phyloP scores from a whole-genome alignment of 2,888 invertebrate species.

The Lydus trimaculatus region DNA sequence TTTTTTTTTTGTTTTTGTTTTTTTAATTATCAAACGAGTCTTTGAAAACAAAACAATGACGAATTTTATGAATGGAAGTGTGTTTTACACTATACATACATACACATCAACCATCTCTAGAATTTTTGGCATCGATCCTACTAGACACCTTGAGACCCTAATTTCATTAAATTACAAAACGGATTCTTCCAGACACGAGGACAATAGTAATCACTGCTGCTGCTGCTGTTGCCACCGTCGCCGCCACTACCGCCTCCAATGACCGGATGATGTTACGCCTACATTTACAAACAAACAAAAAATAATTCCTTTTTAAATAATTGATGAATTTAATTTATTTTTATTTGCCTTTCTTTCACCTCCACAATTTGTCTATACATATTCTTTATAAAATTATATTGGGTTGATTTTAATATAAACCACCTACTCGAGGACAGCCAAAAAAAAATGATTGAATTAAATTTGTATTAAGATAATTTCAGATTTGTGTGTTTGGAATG shows the following conservation, averaged over 20 bases:
- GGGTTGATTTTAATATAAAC: neutral
- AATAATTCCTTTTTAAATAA: neutral
- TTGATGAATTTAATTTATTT: neutral
- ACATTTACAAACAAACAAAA: neutral
- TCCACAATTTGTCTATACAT: neutral
- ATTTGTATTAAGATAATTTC: neutral
- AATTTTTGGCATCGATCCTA: constrained; percentile 3
- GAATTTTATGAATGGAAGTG: constrained; percentile 1
- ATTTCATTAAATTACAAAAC: neutral
- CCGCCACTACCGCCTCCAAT: neutral
- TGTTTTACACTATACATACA: neutral
- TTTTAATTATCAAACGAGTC: neutral
- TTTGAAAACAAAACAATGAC: neutral
- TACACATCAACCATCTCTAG: constrained; percentile 6
- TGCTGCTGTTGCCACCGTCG: too few species aligned
- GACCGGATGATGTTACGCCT: constrained; percentile 2
- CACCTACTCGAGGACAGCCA: constrained; percentile 1
- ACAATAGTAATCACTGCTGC: too few species aligned
- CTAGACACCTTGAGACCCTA: neutral
- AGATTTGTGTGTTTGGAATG: neutral
- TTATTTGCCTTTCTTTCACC: neutral
- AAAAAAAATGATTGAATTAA: neutral
- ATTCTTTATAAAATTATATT: neutral
- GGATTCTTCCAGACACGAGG: neutral
- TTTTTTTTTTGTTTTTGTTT: too few species aligned